Conservation (phyloP, 2,797 vertebrate genomes). For the Dermochelys coriacea region DNA sequence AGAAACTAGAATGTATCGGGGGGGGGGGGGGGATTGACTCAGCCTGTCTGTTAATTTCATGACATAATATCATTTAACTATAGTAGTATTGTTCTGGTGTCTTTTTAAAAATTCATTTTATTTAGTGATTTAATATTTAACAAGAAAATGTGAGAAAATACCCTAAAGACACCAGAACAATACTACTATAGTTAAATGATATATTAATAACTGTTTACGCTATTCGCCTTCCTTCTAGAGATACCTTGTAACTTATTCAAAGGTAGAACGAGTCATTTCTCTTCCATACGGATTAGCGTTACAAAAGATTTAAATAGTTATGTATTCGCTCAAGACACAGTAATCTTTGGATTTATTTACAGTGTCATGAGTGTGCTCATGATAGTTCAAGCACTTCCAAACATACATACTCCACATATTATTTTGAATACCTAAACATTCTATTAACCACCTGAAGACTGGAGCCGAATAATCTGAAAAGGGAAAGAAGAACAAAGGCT, state of each 20-base stretch:
- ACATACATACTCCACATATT: neutral
- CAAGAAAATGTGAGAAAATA: neutral
- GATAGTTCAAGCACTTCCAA: neutral
- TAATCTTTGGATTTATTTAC: neutral
- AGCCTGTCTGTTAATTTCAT: too few relatives aligned
- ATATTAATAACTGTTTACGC: neutral
- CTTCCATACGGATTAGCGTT: neutral
- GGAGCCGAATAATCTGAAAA: neutral
- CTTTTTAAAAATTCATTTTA: neutral
- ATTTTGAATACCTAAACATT: neutral
- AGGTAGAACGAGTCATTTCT: neutral
- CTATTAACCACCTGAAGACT: neutral
- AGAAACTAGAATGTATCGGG: too few relatives aligned
- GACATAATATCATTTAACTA: too few relatives aligned
- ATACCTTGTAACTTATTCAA: neutral
- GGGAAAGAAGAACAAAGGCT: too few relatives aligned
- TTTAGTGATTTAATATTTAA: too few relatives aligned
- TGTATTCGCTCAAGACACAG: neutral
- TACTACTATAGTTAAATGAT: neutral
- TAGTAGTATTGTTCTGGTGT: too few relatives aligned
- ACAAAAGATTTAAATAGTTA: neutral
- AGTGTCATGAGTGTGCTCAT: neutral
- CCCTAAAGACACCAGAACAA: neutral
- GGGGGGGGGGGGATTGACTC: too few relatives aligned
- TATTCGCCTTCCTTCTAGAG: neutral